These are phyloP conservation scores for Epirrhoe tristata DNA, from an alignment of 2,888 invertebrate species.

Conservation along the genomic window DNA sequence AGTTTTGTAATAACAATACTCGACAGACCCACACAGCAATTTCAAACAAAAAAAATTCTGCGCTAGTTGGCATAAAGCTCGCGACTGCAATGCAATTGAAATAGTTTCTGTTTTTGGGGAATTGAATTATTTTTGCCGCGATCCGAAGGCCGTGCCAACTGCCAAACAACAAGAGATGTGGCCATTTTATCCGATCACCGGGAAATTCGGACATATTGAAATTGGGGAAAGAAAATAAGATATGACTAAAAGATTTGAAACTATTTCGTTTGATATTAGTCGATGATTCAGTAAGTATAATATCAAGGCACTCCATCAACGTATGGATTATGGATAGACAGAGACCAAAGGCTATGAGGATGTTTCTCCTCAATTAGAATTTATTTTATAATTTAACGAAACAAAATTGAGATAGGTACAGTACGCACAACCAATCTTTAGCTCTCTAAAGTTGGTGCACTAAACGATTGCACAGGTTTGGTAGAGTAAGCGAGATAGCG, in stretches of 20 bases:
- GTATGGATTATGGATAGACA: too few relatives aligned
- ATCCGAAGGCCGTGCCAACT: slow-evolving; percentile 24
- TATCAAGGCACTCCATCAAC: too few relatives aligned
- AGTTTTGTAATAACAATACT: slow-evolving; percentile 7
- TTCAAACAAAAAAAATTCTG: background rate
- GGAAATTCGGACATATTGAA: slow-evolving; percentile 12
- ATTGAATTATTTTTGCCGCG: slow-evolving; percentile 28
- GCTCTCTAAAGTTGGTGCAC: too few relatives aligned
- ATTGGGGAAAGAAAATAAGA: background rate
- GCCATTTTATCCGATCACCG: slow-evolving; percentile 7
- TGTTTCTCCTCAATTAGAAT: too few relatives aligned
- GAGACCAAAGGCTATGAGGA: too few relatives aligned
- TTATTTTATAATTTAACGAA: too few relatives aligned
- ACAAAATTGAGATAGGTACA: too few relatives aligned
- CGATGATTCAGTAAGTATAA: too few relatives aligned
- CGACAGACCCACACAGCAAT: background rate
- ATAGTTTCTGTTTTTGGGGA: slow-evolving; percentile 23
- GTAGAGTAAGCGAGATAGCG: too few relatives aligned
- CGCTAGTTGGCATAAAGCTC: slow-evolving; percentile 5
- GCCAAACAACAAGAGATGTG: slow-evolving; percentile 19
- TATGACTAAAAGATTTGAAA: background rate
- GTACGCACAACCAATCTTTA: too few relatives aligned
- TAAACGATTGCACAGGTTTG: too few relatives aligned
- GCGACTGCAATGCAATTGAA: slow-evolving; percentile 13
- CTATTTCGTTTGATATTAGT: background rate